These are phyloP conservation scores for Phyllopteryx taeniolatus DNA, from an alignment of 2,113 vertebrate species.

Conservation along the genomic window DNA sequence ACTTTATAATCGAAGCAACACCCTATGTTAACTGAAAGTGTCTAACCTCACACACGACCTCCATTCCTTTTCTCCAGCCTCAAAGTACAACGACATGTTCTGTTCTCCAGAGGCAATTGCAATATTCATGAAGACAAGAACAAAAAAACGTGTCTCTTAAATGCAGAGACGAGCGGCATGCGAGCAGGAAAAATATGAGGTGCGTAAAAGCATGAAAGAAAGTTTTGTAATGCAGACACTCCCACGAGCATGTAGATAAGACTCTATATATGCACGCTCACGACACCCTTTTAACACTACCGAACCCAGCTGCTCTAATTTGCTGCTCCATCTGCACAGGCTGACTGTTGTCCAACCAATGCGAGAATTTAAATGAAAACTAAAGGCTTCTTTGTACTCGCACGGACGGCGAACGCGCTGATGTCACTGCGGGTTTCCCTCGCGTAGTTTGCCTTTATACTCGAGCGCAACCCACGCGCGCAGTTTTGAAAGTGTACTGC, in stretches of 20 bases:
- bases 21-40: conserved; percentile 39
- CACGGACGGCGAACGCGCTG: too few relatives aligned
- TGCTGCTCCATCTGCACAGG: neutral
- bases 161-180: neutral
- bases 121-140: conserved; percentile 33
- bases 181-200: neutral
- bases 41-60: conserved; percentile 41
- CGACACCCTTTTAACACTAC: conserved; percentile 12
- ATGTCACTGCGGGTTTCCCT: too few relatives aligned
- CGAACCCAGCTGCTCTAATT: conserved; percentile 23
- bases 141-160: conserved; percentile 2
- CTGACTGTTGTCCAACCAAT: conserved; percentile 23
- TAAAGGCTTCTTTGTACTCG: neutral
- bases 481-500: too few relatives aligned
- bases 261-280: conserved; percentile 11
- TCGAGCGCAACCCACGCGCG: too few relatives aligned
- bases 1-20: conserved; percentile 14
- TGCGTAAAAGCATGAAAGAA: conserved; percentile 7
- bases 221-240: conserved; percentile 3
- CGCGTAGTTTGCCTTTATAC: too few relatives aligned
- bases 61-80: conserved; percentile 16
- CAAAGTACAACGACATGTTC: conserved; percentile 3
- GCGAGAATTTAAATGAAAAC: conserved; percentile 10
- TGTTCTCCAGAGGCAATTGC: conserved; percentile 15
- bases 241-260: neutral